Evolutionary conservation across 2,888 invertebrate species (phyloP).

Genomic region (Hydroisotoma schaefferi): DNA sequence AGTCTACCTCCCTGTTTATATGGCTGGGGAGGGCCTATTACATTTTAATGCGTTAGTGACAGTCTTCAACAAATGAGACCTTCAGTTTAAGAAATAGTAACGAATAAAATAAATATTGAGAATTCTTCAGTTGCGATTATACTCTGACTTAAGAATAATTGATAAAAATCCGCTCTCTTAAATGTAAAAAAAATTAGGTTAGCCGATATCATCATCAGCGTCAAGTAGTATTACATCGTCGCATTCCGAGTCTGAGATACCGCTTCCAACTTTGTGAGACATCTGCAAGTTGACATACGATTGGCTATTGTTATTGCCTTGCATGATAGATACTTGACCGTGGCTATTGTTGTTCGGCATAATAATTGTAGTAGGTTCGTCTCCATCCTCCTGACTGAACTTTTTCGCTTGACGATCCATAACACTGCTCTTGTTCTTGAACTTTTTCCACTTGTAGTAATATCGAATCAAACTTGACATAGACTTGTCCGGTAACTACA

Average conservation of each 20-base stretch:
- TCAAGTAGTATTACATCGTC: slow-evolving; percentile 37
- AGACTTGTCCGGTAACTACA: slow-evolving; percentile 90
- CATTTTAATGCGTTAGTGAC: no score
- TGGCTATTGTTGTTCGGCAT: slow-evolving; percentile 24
- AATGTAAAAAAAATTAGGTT: slow-evolving; percentile 9
- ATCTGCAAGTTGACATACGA: slow-evolving; percentile 15
- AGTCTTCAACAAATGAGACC: no score
- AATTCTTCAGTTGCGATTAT: no score
- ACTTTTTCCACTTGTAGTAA: slow-evolving; percentile 98
- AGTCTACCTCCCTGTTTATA: no score
- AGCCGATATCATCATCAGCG: slow-evolving; percentile 16
- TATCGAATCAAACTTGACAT: slow-evolving; percentile 94
- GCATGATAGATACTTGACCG: slow-evolving; percentile 16
- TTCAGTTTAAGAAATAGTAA: no score
- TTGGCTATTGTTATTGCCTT: background rate
- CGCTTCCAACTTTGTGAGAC: slow-evolving; percentile 13
- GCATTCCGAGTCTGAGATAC: slow-evolving; percentile 20
- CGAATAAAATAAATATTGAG: no score
- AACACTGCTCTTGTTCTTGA: slow-evolving; percentile 81
- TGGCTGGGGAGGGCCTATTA: no score
- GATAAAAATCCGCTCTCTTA: slow-evolving; percentile 9
- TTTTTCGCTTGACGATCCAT: slow-evolving; percentile 83
- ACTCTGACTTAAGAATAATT: no score
- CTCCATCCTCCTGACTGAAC: slow-evolving; percentile 51
- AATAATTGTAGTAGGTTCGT: slow-evolving; percentile 20